Base-by-base conservation (phyloP, 2,888 invertebrate genomes). In the Chrysomela aeneicollis region DNA sequence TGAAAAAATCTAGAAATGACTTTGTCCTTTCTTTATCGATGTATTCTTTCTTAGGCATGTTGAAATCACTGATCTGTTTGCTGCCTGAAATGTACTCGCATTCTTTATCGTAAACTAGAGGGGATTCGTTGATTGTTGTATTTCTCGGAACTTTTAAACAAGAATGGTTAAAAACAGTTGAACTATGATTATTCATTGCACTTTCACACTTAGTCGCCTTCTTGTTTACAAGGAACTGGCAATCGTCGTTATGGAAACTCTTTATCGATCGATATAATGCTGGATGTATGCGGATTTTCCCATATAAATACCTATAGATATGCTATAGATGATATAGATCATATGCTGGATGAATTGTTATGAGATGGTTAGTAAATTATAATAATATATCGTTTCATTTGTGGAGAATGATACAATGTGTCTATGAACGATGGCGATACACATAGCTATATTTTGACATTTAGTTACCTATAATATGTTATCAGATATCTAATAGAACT, bases 111-210 rank as follows among this genome's bases (percentile, higher is more conserved):
- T 90, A 90, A 0, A 86, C 85, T 9, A 91, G 89, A 70, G 87
- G 89, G 12, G 92, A 92, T 82, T 90, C 89, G 77, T 89, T 88
- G 77, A 86, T 91, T 68, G 86, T 85, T 1, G 92, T 90, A 84
- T 92, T 89, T 60, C 90, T 85, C 15, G 92, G 92, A 68, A 89
- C 87, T 83, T 87, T 90, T 12, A 92, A 77, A 78, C 92, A 92
- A 35, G 89, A 89, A 83, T 92, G 89, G 68, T 86, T 87, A 81
- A 90, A 92, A 55, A 88, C 87, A 76, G 90, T 88, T 69, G 85
- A 86, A 58, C 82, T 82, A 68, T 83, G 82, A 80, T 90, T 75
- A 64, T 66, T 77, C 79, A 79, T 79, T 76, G 67, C 65, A 64
- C 64, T 66, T 59, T 57, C 8, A 57, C 57, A 57, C 58, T 57